Base-by-base conservation (phyloP, 2,797 vertebrate species). In the Macropus fuliginosus region DNA sequence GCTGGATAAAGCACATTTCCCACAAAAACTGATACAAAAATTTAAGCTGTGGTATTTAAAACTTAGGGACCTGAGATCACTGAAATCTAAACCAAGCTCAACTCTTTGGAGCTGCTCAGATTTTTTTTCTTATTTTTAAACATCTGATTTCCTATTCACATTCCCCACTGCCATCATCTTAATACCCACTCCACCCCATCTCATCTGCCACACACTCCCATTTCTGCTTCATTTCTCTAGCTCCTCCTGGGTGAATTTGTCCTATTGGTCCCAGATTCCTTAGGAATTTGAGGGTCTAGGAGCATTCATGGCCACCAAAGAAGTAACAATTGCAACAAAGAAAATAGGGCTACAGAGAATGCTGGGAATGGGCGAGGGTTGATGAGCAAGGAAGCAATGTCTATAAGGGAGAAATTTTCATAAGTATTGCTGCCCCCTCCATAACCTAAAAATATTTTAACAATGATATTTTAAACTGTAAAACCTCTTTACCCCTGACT, bases 51-150 rank as follows among this genome's bases (percentile, higher is more conserved):
- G 1, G 87, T 31, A 91, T 92, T 92, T 92, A 57, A 94, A 93
- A 34, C 55, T 56, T 46, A 14, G 5, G 54, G 66, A 55, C 55
- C 66, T 11, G 3, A 81, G 74, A 92, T 89, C 28, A 92, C 5
- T 59, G 74, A 40, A 89, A 55, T 95, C 90, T 66, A 57, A 89
- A 95, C 59, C 92, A 91, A 91, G 94, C 90, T 94, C 94, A 96
- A 94, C 57, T 50, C 62, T 40, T 5, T 50, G 52, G 55, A 16
- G 34, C 54, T 94, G 56, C 93, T 66, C 55, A 94, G 54, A 94
- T 94, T 92, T 52, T 21, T 90, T 92, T 87, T 81, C n/a, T 56
- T 55, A 93, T 57, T 91, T 91, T 91, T 81, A 81, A 24, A 46
- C n/a, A 46, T 46, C n/a, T 81, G 66, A 81, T 81, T 81, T n/a